Evolutionary conservation across 1,140 invertebrate species (phyloP).

Genomic region (roundworm (Caenorhabditis elegans)): DNA sequence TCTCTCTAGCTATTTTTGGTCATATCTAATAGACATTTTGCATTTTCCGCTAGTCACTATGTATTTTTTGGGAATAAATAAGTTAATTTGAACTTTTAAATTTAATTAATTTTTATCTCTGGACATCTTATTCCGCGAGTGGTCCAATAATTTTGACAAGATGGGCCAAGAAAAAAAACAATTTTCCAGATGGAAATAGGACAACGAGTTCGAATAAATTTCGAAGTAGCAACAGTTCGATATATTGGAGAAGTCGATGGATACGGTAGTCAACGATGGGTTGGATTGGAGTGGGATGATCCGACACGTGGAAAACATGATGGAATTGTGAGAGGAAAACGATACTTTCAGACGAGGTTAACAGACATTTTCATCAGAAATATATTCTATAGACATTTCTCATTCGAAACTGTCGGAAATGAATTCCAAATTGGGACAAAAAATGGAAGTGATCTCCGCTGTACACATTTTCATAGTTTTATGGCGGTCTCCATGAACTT

Average conservation of each 20-base stretch:
- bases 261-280: constrained; percentile 33
- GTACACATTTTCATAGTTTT: too few relatives aligned
- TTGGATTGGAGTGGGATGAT: constrained; percentile 44
- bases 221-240: neutral
- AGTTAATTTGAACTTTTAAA: too few relatives aligned
- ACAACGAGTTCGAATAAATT: neutral
- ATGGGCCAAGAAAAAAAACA: too few relatives aligned
- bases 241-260: constrained; percentile 37
- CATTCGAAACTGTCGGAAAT: too few relatives aligned
- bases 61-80: neutral
- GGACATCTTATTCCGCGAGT: neutral
- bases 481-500: neutral
- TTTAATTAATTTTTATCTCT: neutral
- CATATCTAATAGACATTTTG: neutral
- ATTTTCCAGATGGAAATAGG: constrained; percentile 10
- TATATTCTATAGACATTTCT: neutral
- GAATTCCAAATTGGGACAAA: too few relatives aligned
- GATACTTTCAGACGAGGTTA: constrained; percentile 44
- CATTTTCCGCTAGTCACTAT: constrained; percentile 1
- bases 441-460: constrained; percentile 2
- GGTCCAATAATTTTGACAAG: neutral
- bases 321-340: constrained; percentile 34
- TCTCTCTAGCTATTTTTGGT: neutral
- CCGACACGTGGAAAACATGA: constrained; percentile 41
- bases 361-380: neutral